Evolutionary conservation across 1,140 invertebrate genomes (phyloP).

Genomic region (Pentalonia nigronervosa): DNA sequence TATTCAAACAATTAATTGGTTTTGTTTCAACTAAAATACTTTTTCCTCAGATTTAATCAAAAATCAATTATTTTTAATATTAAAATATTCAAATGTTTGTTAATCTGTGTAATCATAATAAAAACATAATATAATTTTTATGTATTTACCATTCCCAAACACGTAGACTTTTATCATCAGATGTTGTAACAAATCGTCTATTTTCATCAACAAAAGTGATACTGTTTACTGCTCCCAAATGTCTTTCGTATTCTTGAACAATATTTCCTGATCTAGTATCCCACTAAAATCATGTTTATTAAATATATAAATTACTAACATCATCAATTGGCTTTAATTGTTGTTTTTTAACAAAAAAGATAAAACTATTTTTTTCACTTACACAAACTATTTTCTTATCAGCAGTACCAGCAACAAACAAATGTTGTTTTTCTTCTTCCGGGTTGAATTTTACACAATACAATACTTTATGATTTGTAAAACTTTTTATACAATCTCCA

Average conservation of each 20-base stretch:
- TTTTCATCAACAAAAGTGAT: constrained; percentile 99
- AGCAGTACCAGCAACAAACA: constrained; percentile 97
- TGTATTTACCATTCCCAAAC: constrained; percentile 96
- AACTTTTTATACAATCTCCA: constrained; percentile 88
- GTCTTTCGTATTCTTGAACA: constrained; percentile 98
- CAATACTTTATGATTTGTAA: constrained; percentile 93
- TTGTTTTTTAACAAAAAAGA: neutral
- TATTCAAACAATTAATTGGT: neutral
- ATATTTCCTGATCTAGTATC: constrained; percentile 93
- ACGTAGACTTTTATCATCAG: constrained; percentile 97
- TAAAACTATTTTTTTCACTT: constrained; percentile 70
- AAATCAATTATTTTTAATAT: neutral
- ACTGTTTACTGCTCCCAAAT: constrained; percentile 97
- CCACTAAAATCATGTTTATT: constrained; percentile 75
- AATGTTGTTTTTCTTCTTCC: constrained; percentile 94
- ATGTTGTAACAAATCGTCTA: constrained; percentile 95
- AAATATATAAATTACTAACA: neutral
- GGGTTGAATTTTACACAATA: constrained; percentile 99
- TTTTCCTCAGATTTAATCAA: neutral
- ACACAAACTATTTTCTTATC: constrained; percentile 99
- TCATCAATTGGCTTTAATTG: neutral
- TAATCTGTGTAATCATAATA: constrained; percentile 9
- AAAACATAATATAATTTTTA: neutral
- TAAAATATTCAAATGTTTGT: neutral
- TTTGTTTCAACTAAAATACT: neutral